These are phyloP conservation scores for Cataglyphis livida DNA, from an alignment of 2,888 invertebrate genomes.

Conservation along the genomic window DNA sequence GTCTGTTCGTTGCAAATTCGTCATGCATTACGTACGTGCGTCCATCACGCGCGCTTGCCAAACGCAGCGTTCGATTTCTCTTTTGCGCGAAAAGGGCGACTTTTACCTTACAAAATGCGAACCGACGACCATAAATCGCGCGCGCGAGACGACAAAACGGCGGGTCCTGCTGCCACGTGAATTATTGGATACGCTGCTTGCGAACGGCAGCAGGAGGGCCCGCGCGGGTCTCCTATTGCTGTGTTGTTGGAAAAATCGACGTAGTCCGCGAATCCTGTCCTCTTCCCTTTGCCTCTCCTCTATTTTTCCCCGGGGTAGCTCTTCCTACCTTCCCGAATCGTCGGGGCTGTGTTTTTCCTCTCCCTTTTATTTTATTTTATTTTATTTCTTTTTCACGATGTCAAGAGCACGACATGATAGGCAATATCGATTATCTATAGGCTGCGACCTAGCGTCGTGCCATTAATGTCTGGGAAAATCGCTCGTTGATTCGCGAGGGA, in stretches of 20 bases:
- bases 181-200: conserved; percentile 66
- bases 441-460: conserved; percentile 59
- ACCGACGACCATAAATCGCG: conserved; percentile 58
- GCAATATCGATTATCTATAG: conserved; percentile 66
- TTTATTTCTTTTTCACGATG: conserved; percentile 35
- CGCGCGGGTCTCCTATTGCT: conserved; percentile 37
- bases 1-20: background rate
- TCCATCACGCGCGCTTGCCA: conserved; percentile 18
- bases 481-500: conserved; percentile 53
- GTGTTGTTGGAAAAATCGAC: conserved; percentile 60
- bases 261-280: conserved; percentile 35
- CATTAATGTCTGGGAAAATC: conserved; percentile 64
- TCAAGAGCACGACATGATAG: conserved; percentile 60
- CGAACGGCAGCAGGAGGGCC: conserved; percentile 55
- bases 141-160: conserved; percentile 54
- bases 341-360: conserved; percentile 2
- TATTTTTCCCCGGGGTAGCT: conserved; percentile 27
- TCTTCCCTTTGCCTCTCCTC: conserved; percentile 7
- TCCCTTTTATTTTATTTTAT: conserved; percentile 34
- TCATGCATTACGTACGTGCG: background rate
- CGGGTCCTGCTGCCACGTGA: conserved; percentile 57
- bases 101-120: conserved; percentile 40
- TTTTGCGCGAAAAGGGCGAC: conserved; percentile 19
- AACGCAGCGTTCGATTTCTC: conserved; percentile 14
- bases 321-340: background rate